phyloP scores from a whole-genome alignment of 2,888 invertebrate species.

The Drosophila atripex region DNA sequence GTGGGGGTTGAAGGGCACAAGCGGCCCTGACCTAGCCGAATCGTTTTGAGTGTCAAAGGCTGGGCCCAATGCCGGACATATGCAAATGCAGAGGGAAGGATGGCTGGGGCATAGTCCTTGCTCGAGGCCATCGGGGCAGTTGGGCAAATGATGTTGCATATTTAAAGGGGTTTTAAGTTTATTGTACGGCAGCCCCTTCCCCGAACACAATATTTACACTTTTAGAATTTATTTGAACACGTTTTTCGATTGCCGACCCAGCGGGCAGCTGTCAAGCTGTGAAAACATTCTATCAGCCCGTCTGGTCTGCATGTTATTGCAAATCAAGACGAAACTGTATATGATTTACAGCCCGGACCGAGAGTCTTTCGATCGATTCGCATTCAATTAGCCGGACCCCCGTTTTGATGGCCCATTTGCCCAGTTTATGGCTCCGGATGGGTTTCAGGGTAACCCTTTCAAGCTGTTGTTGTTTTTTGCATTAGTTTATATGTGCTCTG shows the following conservation, averaged over 20 bases:
- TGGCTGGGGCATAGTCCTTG: constrained; percentile 15
- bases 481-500: not conserved
- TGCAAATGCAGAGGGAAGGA: constrained; percentile 57
- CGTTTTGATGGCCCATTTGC: constrained; percentile 46
- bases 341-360: constrained; percentile 61
- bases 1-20: constrained; percentile 13
- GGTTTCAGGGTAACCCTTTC: constrained; percentile 25
- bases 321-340: constrained; percentile 62
- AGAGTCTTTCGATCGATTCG: constrained; percentile 35
- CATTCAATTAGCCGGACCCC: constrained; percentile 68
- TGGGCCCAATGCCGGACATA: constrained; percentile 55
- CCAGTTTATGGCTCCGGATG: constrained; percentile 38
- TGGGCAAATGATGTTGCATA: constrained; percentile 56
- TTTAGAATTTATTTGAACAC: constrained; percentile 70
- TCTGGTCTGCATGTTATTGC: constrained; percentile 62
- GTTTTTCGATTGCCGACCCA: constrained; percentile 46
- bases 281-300: constrained; percentile 67
- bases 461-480: constrained; percentile 51
- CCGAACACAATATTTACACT: constrained; percentile 69
- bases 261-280: constrained; percentile 66
- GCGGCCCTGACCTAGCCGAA: constrained; percentile 75
- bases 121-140: constrained; percentile 13
- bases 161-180: constrained; percentile 64
- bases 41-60: constrained; percentile 74
- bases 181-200: constrained; percentile 28